Conservation (phyloP, 1,140 invertebrate genomes). For the Hyles euphorbiae region DNA sequence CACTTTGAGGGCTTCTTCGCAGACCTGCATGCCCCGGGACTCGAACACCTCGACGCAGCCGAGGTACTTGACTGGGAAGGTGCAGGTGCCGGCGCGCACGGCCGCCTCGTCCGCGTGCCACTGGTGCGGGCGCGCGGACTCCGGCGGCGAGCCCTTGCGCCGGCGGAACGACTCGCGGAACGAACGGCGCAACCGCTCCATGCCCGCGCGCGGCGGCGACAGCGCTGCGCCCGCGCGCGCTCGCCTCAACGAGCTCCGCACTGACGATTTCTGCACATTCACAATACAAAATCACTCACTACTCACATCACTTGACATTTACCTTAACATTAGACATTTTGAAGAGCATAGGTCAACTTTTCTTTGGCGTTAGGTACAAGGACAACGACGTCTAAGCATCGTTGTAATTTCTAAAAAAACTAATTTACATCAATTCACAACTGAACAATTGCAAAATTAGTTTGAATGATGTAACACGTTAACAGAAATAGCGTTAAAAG, state of each 20-base stretch:
- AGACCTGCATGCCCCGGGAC: constrained; percentile 99
- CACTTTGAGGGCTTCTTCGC: constrained; percentile 98
- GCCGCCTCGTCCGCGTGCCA: constrained; percentile 99
- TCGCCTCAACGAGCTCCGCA: constrained; percentile 75
- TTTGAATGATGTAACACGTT: no score
- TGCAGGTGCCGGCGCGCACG: constrained; percentile 96
- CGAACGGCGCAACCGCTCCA: constrained; percentile 94
- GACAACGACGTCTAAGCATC: no score
- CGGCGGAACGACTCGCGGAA: constrained; percentile 94
- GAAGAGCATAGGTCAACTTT: no score
- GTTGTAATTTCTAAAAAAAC: no score
- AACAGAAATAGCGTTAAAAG: no score
- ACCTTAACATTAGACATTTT: no score
- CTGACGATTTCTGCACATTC: constrained; percentile 72
- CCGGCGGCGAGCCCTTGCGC: constrained; percentile 87
- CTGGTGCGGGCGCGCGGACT: constrained; percentile 96
- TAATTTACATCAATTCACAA: no score
- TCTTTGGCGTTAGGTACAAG: no score
- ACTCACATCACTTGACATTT: no score
- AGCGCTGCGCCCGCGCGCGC: constrained; percentile 79
- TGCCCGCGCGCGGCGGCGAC: constrained; percentile 85
- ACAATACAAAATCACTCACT: neutral
- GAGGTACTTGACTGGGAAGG: constrained; percentile 98
- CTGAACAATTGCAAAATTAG: no score
- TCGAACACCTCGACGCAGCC: constrained; percentile 99